Percentiles rank a stretch among this genome's conserved stretches.
Evolutionary conservation across 2,888 invertebrate species (phyloP).

Genomic region (Dynastes tityus): DNA sequence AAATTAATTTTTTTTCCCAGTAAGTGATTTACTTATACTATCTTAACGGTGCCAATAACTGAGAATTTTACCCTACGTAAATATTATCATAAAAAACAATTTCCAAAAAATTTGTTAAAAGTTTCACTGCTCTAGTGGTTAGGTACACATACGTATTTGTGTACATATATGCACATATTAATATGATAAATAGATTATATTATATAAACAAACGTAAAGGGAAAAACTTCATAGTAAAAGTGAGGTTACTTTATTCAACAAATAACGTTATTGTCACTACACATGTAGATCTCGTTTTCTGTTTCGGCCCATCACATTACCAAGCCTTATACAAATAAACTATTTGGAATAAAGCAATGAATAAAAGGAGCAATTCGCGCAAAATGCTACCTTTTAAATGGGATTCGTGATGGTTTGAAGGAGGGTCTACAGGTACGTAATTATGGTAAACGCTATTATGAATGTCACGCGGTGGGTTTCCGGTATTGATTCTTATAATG

Average conservation of each 20-base stretch:
- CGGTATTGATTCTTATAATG: slow-evolving; percentile 48
- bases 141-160: too few species aligned
- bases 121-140: too few species aligned
- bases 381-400: not conserved
- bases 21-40: too few species aligned
- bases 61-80: too few species aligned
- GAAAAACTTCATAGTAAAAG: not conserved
- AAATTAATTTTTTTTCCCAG: too few species aligned
- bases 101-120: too few species aligned
- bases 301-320: not conserved
- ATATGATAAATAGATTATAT: too few species aligned
- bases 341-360: not conserved
- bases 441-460: slow-evolving; percentile 57
- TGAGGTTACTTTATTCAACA: slow-evolving; percentile 28
- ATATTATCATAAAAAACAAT: too few species aligned
- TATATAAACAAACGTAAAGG: too few species aligned
- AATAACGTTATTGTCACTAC: slow-evolving; percentile 67
- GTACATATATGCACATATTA: too few species aligned
- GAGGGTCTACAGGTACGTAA: slow-evolving; percentile 61
- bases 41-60: too few species aligned
- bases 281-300: slow-evolving; percentile 57
- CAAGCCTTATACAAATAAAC: not conserved
- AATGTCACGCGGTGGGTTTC: slow-evolving; percentile 52
- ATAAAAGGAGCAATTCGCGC: not conserved
- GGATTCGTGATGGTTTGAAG: slow-evolving; percentile 54